Percentiles rank a stretch among this genome's conserved stretches.
Conservation (phyloP, 2,888 invertebrate genomes). For the Phortica magna region DNA sequence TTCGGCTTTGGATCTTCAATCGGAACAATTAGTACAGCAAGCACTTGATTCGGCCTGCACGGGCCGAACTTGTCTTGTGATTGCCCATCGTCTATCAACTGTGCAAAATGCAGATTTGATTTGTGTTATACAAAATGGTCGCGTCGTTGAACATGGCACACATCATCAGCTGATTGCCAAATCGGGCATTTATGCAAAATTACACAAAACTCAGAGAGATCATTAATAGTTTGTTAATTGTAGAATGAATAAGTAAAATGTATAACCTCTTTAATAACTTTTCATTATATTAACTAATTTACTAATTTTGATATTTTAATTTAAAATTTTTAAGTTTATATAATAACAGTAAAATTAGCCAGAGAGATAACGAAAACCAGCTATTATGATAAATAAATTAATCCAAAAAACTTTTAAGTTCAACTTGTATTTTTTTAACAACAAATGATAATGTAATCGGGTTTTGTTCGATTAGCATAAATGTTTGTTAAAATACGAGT, state of each 20-base stretch:
- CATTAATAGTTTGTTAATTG: conserved; percentile 40
- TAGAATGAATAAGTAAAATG: background rate
- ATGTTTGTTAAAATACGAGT: too few relatives aligned
- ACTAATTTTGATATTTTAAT: too few relatives aligned
- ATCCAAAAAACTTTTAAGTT: too few relatives aligned
- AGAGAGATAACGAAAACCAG: too few relatives aligned
- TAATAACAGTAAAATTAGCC: too few relatives aligned
- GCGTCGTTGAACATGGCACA: conserved; percentile 87
- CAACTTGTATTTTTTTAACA: too few relatives aligned
- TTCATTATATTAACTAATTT: too few relatives aligned
- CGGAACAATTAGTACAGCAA: conserved; percentile 88
- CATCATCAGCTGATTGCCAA: conserved; percentile 85
- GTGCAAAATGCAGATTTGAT: conserved; percentile 91
- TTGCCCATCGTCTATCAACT: conserved; percentile 91
- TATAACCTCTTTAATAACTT: too few relatives aligned
- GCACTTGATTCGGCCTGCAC: conserved; percentile 89
- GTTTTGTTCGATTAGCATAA: too few relatives aligned
- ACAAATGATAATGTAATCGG: too few relatives aligned
- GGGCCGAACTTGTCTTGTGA: conserved; percentile 90
- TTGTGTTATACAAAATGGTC: conserved; percentile 88
- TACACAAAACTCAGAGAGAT: conserved; percentile 82
- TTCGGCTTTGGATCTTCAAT: conserved; percentile 87
- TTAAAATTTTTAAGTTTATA: too few relatives aligned
- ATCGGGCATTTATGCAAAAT: conserved; percentile 83
- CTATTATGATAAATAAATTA: too few relatives aligned